Base-by-base conservation (phyloP, 2,113 vertebrate genomes). In the Dicaeum eximium region DNA sequence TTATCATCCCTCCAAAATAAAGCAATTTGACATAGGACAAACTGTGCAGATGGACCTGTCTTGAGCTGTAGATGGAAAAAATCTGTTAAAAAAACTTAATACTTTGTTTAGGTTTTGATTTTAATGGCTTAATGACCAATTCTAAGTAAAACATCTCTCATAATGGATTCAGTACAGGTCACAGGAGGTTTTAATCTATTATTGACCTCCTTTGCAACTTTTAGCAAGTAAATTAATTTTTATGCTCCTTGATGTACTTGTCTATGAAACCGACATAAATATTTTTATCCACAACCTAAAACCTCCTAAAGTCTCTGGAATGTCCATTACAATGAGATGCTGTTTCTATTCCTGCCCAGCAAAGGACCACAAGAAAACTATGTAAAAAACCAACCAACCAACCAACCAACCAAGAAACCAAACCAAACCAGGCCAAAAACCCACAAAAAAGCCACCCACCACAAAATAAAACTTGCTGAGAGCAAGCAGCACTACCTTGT, bases 1-100 rank as follows among this genome's bases (percentile, higher is more conserved):
- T 96, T 93, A 96, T 96, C 91, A 88, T 35, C 66, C 35, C 58
- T 61, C 50, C 77, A 86, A 92, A 92, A 80, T 87, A 93, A 93
- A 94, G 47, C 66, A 90, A 53, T 33, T 40, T 93, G 79, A 94
- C 83, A 87, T 22, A 75, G 57, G 31, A 69, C 61, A 77, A 31
- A 35, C 50, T 79, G 74, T 44, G 70, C 94, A 94, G 87, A 94
- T 97, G 90, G 87, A 94, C 80, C 11, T 11, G 67, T 91, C 77
- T 85, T 72, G 81, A 81, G 70, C 16, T 62, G 50, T 77, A 80
- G 27, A 93, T 16, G 15, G 54, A 66, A 88, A 91, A 73, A 84
- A 66, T 5, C 13, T 69, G 50, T 58, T 72, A 21, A 37, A 73
- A 73, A 91, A 85, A 53, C 37, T 7, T 53, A 40, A 21, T 23